Percentiles rank a stretch among this genome's conserved stretches.
These are phyloP conservation scores for Trinorchestia longiramus DNA, from an alignment of 1,140 invertebrate genomes.

Conservation along the genomic window DNA sequence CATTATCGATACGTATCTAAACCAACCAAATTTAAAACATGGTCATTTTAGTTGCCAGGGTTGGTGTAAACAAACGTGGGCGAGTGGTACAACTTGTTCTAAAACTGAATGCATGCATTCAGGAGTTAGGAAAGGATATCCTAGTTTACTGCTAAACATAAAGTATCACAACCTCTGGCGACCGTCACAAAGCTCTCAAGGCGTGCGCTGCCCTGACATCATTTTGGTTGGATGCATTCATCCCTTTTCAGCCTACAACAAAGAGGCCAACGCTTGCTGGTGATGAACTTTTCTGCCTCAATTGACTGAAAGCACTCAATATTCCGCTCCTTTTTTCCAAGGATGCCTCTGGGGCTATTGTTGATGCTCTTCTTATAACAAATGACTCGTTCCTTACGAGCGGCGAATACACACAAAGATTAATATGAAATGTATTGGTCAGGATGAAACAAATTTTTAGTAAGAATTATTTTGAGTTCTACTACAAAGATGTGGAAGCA, in stretches of 20 bases:
- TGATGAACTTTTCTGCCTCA: neutral
- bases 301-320: constrained; percentile 1
- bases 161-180: too few species aligned
- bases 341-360: neutral
- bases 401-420: neutral
- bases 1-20: too few species aligned
- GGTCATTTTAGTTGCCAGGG: too few species aligned
- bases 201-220: too few species aligned
- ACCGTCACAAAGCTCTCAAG: too few species aligned
- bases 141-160: too few species aligned
- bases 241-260: neutral
- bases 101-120: too few species aligned
- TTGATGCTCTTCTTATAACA: neutral
- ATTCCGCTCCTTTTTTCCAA: neutral
- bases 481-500: neutral
- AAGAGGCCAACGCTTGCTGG: neutral
- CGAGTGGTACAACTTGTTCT: too few species aligned
- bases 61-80: too few species aligned
- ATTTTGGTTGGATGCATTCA: neutral
- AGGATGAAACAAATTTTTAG: neutral
- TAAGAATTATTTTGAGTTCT: neutral
- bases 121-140: too few species aligned
- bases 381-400: neutral
- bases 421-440: neutral
- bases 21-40: too few species aligned